Percentiles rank a stretch among this genome's conserved stretches.
phyloP scores from a whole-genome alignment of 1,140 invertebrate species.

The Spodoptera litura region DNA sequence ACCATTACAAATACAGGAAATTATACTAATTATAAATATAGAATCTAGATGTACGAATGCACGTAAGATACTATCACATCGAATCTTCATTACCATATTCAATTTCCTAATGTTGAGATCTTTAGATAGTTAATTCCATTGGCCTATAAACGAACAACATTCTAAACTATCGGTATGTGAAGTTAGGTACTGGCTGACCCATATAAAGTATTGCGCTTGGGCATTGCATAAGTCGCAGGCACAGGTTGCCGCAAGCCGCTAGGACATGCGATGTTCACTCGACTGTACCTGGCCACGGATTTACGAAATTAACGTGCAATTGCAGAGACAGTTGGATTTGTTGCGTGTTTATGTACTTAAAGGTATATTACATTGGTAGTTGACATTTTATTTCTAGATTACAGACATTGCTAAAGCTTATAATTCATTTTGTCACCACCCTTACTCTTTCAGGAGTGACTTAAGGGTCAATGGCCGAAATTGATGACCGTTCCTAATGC shows the following conservation, averaged over 20 bases:
- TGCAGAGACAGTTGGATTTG: not conserved
- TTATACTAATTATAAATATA: too few relatives aligned
- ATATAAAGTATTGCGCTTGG: constrained; percentile 55
- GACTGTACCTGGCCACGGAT: constrained; percentile 51
- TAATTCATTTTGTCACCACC: too few relatives aligned
- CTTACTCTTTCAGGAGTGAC: too few relatives aligned
- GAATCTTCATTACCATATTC: not conserved
- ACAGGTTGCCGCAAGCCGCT: constrained; percentile 42
- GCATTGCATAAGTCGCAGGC: constrained; percentile 50
- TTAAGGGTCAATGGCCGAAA: too few relatives aligned
- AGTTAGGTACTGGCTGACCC: constrained; percentile 45
- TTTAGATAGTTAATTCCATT: not conserved
- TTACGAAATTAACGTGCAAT: constrained; percentile 52
- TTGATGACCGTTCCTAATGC: too few relatives aligned
- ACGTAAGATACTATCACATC: too few relatives aligned
- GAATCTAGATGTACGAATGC: too few relatives aligned
- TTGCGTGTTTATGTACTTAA: not conserved
- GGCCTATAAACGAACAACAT: constrained; percentile 36
- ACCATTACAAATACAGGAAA: too few relatives aligned
- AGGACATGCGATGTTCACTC: constrained; percentile 63
- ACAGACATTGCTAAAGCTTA: too few relatives aligned
- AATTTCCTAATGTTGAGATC: constrained; percentile 1
- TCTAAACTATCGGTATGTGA: constrained; percentile 19
- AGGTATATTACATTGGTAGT: not conserved
- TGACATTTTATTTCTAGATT: too few relatives aligned